Evolutionary conservation across 2,888 invertebrate genomes (phyloP).

Genomic region (Coelinius sp.): DNA sequence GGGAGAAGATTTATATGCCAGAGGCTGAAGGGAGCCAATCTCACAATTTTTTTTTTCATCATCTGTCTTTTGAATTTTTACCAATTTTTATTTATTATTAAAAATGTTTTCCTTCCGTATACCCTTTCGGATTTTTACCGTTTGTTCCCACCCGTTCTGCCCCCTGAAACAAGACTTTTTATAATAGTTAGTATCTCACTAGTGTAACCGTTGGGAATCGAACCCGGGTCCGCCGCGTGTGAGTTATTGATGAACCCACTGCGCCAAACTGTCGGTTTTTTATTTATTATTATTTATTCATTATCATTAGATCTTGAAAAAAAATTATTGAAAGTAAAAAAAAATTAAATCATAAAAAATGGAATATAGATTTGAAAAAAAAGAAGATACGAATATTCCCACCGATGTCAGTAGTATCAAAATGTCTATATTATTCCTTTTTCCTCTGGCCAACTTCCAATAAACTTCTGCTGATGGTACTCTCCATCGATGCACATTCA

Average conservation of each 20-base stretch:
- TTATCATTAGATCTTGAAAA: too few species aligned
- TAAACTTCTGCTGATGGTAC: conserved; percentile 41
- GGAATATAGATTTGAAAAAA: not conserved
- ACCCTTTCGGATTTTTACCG: too few species aligned
- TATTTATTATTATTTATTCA: too few species aligned
- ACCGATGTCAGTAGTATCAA: not conserved
- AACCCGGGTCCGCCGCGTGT: too few species aligned
- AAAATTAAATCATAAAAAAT: not conserved
- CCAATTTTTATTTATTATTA: conserved; percentile 32
- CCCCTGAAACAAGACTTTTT: too few species aligned
- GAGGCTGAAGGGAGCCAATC: conserved; percentile 15
- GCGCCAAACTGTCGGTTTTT: too few species aligned
- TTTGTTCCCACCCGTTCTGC: too few species aligned
- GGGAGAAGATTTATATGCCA: conserved; percentile 34
- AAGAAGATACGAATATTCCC: not conserved
- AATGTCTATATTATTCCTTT: conserved; percentile 46
- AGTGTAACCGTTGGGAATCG: too few species aligned
- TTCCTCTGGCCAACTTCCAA: conserved; percentile 50
- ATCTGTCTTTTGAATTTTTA: conserved; percentile 47
- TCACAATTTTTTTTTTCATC: not conserved
- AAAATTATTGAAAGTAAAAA: not conserved
- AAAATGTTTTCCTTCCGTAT: too few species aligned
- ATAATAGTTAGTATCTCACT: too few species aligned
- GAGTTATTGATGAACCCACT: too few species aligned
- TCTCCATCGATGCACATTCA: conserved; percentile 35